Evolutionary conservation across 2,888 invertebrate species (phyloP), one percentile per base, ranked within the genome.

Genomic region (Epinotia nisella): DNA sequence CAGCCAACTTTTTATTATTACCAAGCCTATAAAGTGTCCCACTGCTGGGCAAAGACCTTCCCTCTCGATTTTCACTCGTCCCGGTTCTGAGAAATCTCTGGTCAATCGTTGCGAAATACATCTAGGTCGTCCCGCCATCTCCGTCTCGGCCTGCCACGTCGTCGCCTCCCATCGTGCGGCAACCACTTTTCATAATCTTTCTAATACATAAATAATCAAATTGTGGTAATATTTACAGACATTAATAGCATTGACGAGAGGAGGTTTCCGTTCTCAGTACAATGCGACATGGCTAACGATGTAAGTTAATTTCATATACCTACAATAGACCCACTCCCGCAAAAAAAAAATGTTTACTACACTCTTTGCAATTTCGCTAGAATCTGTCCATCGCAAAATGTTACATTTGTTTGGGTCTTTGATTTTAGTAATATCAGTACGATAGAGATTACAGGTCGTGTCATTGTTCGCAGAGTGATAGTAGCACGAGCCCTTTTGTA

Each of bases 231-330:
- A 74, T 24, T 80, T 79, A 29, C 78, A 85, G 82, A 83, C 78
- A 78, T 83, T 66, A 74, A 81, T 70, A 82, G 81, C 49, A 70
- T 81, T 0, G 87, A 86, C 17, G 87, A 87, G 21, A 78, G 80
- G 76, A 78, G 74, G 45, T 80, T 82, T 60, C 82, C 83, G 9
- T 83, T 82, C 49, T 75, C 83, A 9, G 77, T 79, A 39, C 84
- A 82, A 17, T 79, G 78, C 17, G 87, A 88, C 56, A 74, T 81
- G 17, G 74, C 77, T 9, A 83, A 81, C 70, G 87, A 88, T 75
- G 88, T 88, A 80, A 83, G 77, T 72, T 59, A 21, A 51, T 29
- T 19, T 71, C 59, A 65, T 9, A 74, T 13, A 56, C 15, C 24
- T 15, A 24, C 21, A 3, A 19, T 21, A 51, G 10, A 29, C 29